Evolutionary conservation across 2,888 invertebrate species (phyloP), one percentile per base, ranked within the genome.

Genomic region (Drosophila neutralis): DNA sequence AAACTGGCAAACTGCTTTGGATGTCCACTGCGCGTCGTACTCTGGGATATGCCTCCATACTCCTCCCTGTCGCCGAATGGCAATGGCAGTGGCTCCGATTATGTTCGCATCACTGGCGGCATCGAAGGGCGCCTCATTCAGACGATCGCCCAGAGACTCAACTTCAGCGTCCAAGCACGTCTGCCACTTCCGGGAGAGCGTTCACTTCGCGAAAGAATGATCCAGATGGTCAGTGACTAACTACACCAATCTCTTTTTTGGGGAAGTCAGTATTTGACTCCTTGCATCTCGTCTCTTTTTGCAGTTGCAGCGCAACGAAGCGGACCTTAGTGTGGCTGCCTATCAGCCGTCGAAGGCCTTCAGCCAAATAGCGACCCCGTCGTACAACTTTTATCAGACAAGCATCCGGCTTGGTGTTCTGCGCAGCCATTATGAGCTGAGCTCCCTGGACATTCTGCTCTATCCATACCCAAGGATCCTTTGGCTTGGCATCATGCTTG

Each of bases 1-100:
- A 91, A 91, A 36, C 51, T 89, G n/a, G 21, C 38, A 1, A 87
- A 91, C 61, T 83, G 92, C 27, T 78, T 80, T 64, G 80, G 87
- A 1, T 91, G 91, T 35, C 74, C 83, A 0, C 10, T 91, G 62
- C 76, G 74, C 3, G 78, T 77, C 0, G 78, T 71, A 2, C n/a
- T 85, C 5, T 73, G 78, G 67, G 36, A 90, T 15, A 38, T 73
- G 29, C 82, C 83, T 0, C 91, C 91, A 0, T 91, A 24, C 45
- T 15, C 15, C 8, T 24, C 7, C 8, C 24, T 45, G 4, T 68
- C 29, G 29, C 82, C 5, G 48, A 59, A 24, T 49, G 73, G 54
- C 63, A 27, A 54, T 56, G 10, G 6, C 18, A 38, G 18, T 8
- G 61, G 35, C 35, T 35, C 56, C 13, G 4, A 45, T 7, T 13